These are phyloP conservation scores for Tangara arthus DNA, from an alignment of 2,797 vertebrate species.

Conservation along the genomic window DNA sequence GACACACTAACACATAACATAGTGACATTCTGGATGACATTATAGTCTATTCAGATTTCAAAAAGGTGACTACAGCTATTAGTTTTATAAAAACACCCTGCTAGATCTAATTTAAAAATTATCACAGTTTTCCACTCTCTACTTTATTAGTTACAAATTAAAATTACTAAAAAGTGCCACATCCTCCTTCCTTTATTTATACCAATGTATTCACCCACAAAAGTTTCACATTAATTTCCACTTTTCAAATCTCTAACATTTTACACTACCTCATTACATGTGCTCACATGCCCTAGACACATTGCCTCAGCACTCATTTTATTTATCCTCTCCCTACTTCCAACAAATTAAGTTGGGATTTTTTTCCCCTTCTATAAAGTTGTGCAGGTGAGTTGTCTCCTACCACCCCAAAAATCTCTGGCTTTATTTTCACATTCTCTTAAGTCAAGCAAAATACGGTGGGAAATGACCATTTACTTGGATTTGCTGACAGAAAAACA, in stretches of 20 bases:
- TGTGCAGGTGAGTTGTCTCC: neutral
- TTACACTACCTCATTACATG: neutral
- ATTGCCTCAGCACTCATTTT: neutral
- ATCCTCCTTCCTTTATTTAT: neutral
- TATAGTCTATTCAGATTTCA: neutral
- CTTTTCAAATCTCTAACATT: neutral
- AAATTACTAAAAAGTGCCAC: neutral
- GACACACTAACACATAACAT: neutral
- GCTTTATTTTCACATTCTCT: neutral
- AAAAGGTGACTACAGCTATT: neutral
- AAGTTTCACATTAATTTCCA: neutral
- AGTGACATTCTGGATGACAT: neutral
- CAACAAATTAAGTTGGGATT: accelerated
- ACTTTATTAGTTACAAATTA: neutral
- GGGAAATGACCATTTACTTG: neutral
- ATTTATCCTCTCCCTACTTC: neutral
- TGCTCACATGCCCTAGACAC: neutral
- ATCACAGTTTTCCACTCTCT: neutral
- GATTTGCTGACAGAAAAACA: neutral
- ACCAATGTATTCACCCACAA: neutral
- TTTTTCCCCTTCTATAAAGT: neutral
- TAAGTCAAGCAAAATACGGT: neutral
- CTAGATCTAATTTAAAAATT: neutral
- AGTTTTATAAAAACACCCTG: neutral
- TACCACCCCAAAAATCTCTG: neutral